Base-by-base conservation (phyloP, 2,888 invertebrate species). In the Nomada fucata region DNA sequence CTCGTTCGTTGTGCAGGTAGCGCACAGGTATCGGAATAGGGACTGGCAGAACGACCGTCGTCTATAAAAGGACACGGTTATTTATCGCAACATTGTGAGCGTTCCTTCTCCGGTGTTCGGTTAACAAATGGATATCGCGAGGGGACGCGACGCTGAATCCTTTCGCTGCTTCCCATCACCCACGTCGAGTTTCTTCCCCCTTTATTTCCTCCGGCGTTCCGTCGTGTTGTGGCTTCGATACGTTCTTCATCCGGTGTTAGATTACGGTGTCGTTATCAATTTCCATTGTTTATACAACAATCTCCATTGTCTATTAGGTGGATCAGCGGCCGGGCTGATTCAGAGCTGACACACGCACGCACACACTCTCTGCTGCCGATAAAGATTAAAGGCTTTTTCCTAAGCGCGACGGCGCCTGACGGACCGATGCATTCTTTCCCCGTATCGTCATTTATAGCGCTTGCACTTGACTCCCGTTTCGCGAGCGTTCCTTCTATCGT, bases 251-350 rank as follows among this genome's bases (percentile, higher is more conserved):
- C 91, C 92, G 92, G 92, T 92, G 90, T 92, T 84, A 84, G 86
- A 89, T 92, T 91, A 89, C 83, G 20, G 91, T 70, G 68, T 23
- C 82, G 82, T 84, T 87, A 85, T 86, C 86, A 79, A 78, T 77
- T 82, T 64, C 88, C 88, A 91, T 91, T 91, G 90, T 92, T 92
- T 91, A 89, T 89, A 89, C 91, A 92, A 93, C 92, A 92, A 86
- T 89, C 87, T 85, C 89, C 91, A 91, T 92, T 93, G 92, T 92
- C 90, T 90, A 90, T 87, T 88, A 87, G 81, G 50, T 76, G 86
- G 81, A 88, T 79, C 75, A 75, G 50, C 81, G 64, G 74, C 76
- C 79, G 44, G 79, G 81, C 84, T 88, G 86, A 87, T 81, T 88
- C 88, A 87, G 77, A 68, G 75, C 64, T 67, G 75, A 70, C 74